Evolutionary conservation across 2,888 invertebrate species (phyloP).

Genomic region (Thera obeliscata): DNA sequence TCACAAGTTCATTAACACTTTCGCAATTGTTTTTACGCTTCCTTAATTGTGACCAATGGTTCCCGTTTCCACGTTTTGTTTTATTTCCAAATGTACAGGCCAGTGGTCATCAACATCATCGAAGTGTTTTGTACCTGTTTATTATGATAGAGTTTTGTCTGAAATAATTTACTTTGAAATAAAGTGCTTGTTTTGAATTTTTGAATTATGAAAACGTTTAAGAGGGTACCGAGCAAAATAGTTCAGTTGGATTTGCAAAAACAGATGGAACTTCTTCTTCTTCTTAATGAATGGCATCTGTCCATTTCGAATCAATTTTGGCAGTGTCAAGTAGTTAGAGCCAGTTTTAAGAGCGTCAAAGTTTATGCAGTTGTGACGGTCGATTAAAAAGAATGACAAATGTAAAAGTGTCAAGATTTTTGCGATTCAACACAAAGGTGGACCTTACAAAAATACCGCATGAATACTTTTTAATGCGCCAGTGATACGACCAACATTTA

Average conservation of each 20-base stretch:
- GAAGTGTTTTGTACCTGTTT: not conserved
- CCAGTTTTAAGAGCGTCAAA: conserved; percentile 34
- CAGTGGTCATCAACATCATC: not conserved
- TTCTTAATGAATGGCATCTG: no score
- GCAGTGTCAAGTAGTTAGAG: no score
- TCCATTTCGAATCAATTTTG: no score
- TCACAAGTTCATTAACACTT: conserved; percentile 72
- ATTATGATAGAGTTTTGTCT: not conserved
- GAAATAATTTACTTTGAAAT: not conserved
- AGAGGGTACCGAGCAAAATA: no score
- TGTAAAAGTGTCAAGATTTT: conserved; percentile 76
- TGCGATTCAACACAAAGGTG: conserved; percentile 69
- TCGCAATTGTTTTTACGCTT: conserved; percentile 79
- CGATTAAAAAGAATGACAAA: conserved; percentile 69
- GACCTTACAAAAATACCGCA: conserved; percentile 78
- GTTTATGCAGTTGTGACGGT: conserved; percentile 40
- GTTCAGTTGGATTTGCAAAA: no score
- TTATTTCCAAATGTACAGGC: conserved; percentile 31
- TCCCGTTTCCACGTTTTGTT: conserved; percentile 52
- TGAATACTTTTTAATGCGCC: conserved; percentile 85
- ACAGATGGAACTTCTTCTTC: no score
- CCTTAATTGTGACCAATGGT: conserved; percentile 67
- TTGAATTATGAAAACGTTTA: no score
- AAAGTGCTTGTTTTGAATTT: no score
- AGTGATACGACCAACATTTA: conserved; percentile 80